A percentile compares a stretch with the other conserved stretches of the same genome.
Evolutionary conservation across 1,140 invertebrate genomes (phyloP).

Genomic region (Copidosoma floridanum): DNA sequence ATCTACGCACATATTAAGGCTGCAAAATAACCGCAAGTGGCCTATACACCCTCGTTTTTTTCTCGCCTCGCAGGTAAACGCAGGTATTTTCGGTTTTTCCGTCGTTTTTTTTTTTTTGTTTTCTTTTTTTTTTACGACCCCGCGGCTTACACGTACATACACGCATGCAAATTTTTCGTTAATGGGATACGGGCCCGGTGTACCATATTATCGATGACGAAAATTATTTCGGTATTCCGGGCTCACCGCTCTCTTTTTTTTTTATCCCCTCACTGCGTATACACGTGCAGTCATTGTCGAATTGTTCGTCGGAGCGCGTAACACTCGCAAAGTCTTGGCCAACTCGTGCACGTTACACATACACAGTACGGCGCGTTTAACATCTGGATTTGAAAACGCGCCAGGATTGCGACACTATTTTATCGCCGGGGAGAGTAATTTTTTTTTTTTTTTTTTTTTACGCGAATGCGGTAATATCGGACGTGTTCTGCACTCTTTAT

Average conservation of each 20-base stretch:
- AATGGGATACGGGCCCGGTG: too few species aligned
- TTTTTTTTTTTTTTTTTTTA: too few species aligned
- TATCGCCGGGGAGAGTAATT: too few species aligned
- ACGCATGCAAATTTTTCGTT: not conserved
- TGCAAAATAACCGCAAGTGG: not conserved
- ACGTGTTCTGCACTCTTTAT: too few species aligned
- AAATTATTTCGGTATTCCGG: not conserved
- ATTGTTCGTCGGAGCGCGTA: slow-evolving; percentile 16
- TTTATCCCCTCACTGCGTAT: not conserved
- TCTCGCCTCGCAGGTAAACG: not conserved
- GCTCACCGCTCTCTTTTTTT: not conserved
- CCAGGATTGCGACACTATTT: slow-evolving; percentile 14
- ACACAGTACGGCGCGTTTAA: not conserved
- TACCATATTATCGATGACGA: too few species aligned
- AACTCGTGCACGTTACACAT: too few species aligned
- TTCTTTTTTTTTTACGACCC: not conserved
- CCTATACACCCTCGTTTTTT: not conserved
- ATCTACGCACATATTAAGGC: too few species aligned
- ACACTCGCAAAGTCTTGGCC: slow-evolving; percentile 13
- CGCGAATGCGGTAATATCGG: too few species aligned
- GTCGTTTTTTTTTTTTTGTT: not conserved
- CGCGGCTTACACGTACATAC: not conserved
- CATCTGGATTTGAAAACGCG: slow-evolving; percentile 7
- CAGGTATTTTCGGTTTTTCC: too few species aligned
- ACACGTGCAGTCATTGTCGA: not conserved